Evolutionary conservation across 2,888 invertebrate genomes (phyloP).

Genomic region (Zaprionus bogoriensis): DNA sequence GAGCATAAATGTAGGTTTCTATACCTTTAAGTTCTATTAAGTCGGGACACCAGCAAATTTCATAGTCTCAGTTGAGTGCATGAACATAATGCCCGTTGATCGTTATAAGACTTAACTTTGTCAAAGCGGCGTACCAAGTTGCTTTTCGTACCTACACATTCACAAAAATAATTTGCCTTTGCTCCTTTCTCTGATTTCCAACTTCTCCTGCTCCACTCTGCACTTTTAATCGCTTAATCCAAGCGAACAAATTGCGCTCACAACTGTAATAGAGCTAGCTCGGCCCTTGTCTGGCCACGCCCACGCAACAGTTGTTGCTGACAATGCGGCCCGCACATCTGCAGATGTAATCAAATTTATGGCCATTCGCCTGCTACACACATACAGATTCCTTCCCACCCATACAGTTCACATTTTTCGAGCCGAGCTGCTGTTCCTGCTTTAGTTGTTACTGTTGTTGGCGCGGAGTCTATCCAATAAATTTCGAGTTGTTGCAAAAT

Average conservation of each 20-base stretch:
- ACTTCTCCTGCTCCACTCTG: not conserved
- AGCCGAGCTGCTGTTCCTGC: not conserved
- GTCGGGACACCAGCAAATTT: too few relatives aligned
- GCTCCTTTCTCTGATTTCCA: not conserved
- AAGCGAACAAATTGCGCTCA: slow-evolving; percentile 12
- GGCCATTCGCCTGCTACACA: slow-evolving; percentile 23
- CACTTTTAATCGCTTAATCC: slow-evolving; percentile 5
- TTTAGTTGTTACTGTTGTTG: not conserved
- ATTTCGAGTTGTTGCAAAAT: slow-evolving; percentile 45
- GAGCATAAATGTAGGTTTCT: too few relatives aligned
- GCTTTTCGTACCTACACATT: too few relatives aligned
- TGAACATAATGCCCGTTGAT: too few relatives aligned
- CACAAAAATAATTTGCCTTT: too few relatives aligned
- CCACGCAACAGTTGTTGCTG: slow-evolving; percentile 70
- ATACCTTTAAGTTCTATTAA: too few relatives aligned
- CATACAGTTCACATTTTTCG: slow-evolving; percentile 29
- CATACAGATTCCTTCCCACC: too few relatives aligned
- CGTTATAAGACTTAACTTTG: too few relatives aligned
- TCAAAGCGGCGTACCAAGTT: too few relatives aligned
- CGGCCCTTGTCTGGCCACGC: slow-evolving; percentile 39
- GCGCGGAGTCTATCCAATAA: slow-evolving; percentile 44
- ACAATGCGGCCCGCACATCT: slow-evolving; percentile 53
- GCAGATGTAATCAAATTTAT: slow-evolving; percentile 64
- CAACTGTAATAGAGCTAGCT: slow-evolving; percentile 40
- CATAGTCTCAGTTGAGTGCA: too few relatives aligned